These are phyloP conservation scores for Ibidorhyncha struthersii DNA, from an alignment of 2,113 vertebrate species.

Conservation along the genomic window DNA sequence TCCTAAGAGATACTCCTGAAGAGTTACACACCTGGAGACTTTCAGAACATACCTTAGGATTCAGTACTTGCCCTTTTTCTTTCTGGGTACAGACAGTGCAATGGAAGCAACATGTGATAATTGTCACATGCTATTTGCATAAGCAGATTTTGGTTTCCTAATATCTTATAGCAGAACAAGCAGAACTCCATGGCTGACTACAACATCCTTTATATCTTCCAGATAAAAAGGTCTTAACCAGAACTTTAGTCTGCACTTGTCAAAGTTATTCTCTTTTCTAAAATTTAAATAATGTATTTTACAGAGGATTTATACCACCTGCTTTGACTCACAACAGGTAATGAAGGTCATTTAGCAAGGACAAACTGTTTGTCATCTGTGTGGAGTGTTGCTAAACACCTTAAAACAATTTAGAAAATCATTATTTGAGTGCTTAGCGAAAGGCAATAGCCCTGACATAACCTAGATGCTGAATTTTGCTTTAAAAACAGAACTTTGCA, in stretches of 20 bases:
- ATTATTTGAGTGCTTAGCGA: neutral
- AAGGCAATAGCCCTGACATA: neutral
- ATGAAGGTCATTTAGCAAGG: neutral
- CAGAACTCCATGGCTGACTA: neutral
- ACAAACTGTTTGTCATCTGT: neutral
- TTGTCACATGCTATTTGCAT: neutral
- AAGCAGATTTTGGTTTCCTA: neutral
- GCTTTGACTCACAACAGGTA: neutral
- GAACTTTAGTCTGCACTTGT: neutral
- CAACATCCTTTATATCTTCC: neutral
- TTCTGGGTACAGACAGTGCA: neutral
- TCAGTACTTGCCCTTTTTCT: neutral
- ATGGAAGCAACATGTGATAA: neutral
- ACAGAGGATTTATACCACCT: neutral
- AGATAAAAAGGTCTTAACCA: neutral
- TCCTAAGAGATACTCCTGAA: neutral
- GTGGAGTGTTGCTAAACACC: rapidly evolving
- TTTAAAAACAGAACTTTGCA: neutral
- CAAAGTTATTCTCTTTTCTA: neutral
- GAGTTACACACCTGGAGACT: neutral
- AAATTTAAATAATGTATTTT: neutral
- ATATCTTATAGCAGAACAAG: neutral
- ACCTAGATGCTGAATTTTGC: neutral
- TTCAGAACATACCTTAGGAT: neutral
- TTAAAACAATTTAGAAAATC: neutral